phyloP scores from a whole-genome alignment of 2,888 invertebrate species.

The Dasypolia templi region DNA sequence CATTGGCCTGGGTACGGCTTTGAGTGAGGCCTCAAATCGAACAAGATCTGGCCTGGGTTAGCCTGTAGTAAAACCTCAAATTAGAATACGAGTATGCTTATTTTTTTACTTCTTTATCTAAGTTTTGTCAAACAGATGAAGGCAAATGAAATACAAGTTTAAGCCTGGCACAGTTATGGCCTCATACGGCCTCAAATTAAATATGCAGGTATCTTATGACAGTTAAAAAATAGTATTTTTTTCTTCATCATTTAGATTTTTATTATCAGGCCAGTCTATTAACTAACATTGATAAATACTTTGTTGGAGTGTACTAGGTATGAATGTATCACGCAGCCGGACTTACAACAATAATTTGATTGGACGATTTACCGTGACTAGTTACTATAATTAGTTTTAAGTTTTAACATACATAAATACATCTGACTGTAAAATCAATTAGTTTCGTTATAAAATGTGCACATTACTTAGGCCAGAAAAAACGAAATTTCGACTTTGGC shows the following conservation, averaged over 20 bases:
- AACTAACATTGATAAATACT: background rate
- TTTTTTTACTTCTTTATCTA: background rate
- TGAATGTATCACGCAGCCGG: background rate
- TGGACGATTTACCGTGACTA: constrained; percentile 50
- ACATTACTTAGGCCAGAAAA: background rate
- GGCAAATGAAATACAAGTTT: background rate
- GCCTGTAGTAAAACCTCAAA: background rate
- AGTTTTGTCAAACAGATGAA: background rate
- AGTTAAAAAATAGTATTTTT: background rate
- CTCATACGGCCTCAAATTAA: background rate
- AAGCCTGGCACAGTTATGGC: background rate
- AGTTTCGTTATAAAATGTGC: background rate
- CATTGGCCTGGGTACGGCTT: background rate
- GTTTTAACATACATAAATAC: background rate
- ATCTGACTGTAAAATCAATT: background rate
- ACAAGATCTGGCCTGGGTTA: constrained; percentile 8
- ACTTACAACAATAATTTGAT: constrained; percentile 3
- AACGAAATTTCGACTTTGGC: no score
- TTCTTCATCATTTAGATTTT: background rate
- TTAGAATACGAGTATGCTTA: background rate
- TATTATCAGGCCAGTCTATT: background rate
- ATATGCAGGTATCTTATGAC: background rate
- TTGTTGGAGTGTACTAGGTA: background rate
- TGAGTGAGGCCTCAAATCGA: constrained; percentile 15
- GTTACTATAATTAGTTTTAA: constrained; percentile 2